Conservation (phyloP, 2,113 vertebrate genomes). For the Stercorarius parasiticus region DNA sequence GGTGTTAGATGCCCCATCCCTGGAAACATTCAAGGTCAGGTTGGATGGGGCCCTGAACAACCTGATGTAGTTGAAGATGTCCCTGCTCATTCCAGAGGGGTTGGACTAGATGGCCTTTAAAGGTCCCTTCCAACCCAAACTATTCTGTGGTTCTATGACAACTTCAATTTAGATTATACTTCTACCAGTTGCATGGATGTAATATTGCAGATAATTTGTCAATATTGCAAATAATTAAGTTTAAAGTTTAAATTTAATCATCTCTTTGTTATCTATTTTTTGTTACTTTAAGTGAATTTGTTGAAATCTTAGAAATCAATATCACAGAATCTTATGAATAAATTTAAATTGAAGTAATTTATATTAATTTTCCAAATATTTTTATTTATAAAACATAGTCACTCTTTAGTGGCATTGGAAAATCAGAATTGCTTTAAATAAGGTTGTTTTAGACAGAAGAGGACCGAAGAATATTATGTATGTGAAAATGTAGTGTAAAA, state of each 20-base stretch:
- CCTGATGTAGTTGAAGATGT: not conserved
- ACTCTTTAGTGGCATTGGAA: not conserved
- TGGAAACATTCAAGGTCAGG: not conserved
- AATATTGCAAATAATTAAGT: not conserved
- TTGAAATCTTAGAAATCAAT: not conserved
- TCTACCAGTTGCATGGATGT: not conserved
- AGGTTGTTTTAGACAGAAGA: not conserved
- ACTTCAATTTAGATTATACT: not conserved
- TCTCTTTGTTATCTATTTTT: not conserved
- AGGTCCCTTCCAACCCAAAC: not conserved
- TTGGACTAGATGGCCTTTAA: not conserved
- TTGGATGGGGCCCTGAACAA: not conserved
- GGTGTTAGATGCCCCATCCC: not conserved
- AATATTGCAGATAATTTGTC: not conserved
- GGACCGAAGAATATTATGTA: not conserved
- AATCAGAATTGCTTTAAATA: not conserved
- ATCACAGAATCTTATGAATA: not conserved
- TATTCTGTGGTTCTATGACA: not conserved
- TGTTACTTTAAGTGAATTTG: not conserved
- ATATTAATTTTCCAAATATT: not conserved
- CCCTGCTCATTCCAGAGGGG: not conserved
- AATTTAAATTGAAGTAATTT: not conserved
- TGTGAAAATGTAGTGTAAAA: not conserved
- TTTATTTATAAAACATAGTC: not conserved
- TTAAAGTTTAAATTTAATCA: not conserved